Evolutionary conservation across 2,113 vertebrate genomes (phyloP).

Genomic region (Embiotoca jacksoni): DNA sequence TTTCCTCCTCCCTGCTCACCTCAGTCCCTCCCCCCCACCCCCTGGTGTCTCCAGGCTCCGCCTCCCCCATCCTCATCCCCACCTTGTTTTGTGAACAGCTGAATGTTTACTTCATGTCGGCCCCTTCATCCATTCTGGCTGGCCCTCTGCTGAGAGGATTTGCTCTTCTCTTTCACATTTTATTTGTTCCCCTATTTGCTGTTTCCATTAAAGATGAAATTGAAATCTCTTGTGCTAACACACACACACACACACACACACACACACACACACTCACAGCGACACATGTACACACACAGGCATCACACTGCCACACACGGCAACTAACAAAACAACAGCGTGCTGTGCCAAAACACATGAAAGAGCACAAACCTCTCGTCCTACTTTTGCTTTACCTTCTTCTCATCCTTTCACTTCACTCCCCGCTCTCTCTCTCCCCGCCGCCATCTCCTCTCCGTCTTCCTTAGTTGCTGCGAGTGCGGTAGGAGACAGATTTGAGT

Average conservation of each 20-base stretch:
- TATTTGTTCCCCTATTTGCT: constrained; percentile 73
- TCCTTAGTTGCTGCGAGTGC: constrained; percentile 41
- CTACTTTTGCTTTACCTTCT: constrained; percentile 68
- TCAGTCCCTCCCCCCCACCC: not conserved
- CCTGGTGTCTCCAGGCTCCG: not conserved
- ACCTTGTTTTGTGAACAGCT: constrained; percentile 46
- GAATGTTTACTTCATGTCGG: constrained; percentile 65
- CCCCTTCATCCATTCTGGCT: constrained; percentile 68
- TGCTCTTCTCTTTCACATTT: constrained; percentile 62
- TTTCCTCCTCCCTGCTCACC: constrained; percentile 12
- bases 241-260: not conserved
- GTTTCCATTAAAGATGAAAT: constrained; percentile 82
- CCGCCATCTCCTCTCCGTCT: constrained; percentile 38
- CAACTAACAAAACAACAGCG: constrained; percentile 58
- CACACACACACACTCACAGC: not conserved
- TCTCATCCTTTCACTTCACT: constrained; percentile 50
- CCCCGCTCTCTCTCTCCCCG: constrained; percentile 27
- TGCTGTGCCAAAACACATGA: constrained; percentile 60
- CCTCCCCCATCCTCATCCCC: constrained; percentile 20
- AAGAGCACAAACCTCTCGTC: constrained; percentile 74
- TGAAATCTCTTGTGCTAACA: constrained; percentile 69
- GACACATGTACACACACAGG: not conserved
- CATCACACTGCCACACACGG: constrained; percentile 21
- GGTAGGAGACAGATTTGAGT: constrained; percentile 28
- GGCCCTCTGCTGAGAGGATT: constrained; percentile 64